A percentile compares a stretch with the other conserved stretches of the same genome.
Conservation (phyloP, 35 echinoderm and acorn worm genomes). For the Lytechinus variegatus region DNA sequence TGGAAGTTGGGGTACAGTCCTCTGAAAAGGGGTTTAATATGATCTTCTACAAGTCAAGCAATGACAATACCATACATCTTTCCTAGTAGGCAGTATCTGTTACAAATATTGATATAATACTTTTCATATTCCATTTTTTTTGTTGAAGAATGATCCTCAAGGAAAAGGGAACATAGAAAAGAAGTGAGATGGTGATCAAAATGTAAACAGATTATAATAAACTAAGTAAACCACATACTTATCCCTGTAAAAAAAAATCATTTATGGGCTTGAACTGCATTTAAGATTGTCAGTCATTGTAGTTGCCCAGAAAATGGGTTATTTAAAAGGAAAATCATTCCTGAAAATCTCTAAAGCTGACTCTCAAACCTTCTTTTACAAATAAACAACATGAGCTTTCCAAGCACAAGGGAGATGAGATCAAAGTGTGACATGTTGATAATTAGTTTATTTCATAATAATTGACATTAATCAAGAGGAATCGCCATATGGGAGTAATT, state of each 20-base stretch:
- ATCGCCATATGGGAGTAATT: too few species aligned
- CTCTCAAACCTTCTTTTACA: neutral
- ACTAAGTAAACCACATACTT: neutral
- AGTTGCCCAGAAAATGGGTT: neutral
- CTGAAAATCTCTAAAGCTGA: neutral
- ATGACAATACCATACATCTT: neutral
- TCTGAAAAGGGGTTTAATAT: neutral
- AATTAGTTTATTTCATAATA: neutral
- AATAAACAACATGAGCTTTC: neutral
- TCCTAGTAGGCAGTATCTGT: neutral
- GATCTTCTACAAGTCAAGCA: neutral
- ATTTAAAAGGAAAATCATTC: neutral
- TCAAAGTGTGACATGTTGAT: neutral
- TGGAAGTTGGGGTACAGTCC: neutral
- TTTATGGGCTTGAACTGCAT: neutral
- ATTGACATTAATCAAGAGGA: too few species aligned
- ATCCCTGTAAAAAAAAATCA: neutral
- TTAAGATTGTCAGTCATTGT: neutral
- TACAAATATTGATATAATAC: neutral
- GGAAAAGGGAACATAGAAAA: neutral
- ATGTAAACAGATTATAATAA: neutral
- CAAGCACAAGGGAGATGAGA: neutral
- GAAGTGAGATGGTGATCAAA: neutral
- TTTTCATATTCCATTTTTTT: neutral
- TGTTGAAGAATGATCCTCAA: neutral